Evolutionary conservation across 2,888 invertebrate species (phyloP), one percentile per base, ranked within the genome.

Genomic region (Volucella zonaria): DNA sequence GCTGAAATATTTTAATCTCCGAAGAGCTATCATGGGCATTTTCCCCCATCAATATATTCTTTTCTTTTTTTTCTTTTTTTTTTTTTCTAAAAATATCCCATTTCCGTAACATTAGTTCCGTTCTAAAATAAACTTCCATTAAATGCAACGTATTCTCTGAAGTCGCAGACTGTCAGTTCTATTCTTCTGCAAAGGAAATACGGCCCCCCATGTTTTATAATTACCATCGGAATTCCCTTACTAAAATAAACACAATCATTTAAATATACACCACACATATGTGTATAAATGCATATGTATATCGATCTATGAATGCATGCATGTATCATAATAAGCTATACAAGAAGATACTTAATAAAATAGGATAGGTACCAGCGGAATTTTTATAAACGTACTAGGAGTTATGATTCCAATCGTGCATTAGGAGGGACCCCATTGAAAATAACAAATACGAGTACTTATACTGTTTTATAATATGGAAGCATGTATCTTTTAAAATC

Each of bases 31-130:
- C 23, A 18, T 18, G 4, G 11, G 15, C 14, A 38, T 67, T 43
- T 77, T 59, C 31, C 71, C 77, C 77, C 78, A 31, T 31, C 31
- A 31, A 31, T 31, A 6, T n/a, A 56, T 62, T 81, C 47, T 38
- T 23, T 43, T 45, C 18, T 58, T 58, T 54, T n/a, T n/a, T n/a
- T n/a, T n/a, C n/a, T n/a, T 38, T 23, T 43, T 45, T n/a, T 58
- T 58, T 54, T 12, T n/a, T 54, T 85, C 81, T 81, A 85, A 81
- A 85, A 76, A 85, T 85, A 85, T 67, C 31, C 81, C 81, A 76
- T 76, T 85, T 85, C 76, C 85, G 83, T 64, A 75, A 58, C 62
- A 73, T 81, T 67, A 81, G 81, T 81, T 85, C 85, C 76, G 85
- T 62, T 85, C 42, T 40, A 62, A 71, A 85, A 81, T 52, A 59